Evolutionary conservation across 2,113 vertebrate genomes (phyloP), one percentile per base, ranked within the genome.

Genomic region (Phaetusa simplex): DNA sequence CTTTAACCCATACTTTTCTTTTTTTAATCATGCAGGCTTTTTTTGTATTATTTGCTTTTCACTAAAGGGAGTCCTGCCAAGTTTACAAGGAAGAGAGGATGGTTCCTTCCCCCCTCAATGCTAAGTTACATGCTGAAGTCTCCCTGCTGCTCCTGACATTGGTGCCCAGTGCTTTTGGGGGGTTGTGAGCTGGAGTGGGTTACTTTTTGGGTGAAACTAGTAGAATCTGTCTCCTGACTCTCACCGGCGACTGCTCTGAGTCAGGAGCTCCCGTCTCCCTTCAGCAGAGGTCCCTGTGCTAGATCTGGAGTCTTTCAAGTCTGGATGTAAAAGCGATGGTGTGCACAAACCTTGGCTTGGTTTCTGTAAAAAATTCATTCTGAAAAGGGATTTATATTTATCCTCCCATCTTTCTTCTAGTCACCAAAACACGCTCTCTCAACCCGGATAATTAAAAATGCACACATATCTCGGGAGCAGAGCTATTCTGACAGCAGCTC

Each of bases 61-160:
- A 7, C 70, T 74, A 14, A 59, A 34, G 42, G 30, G 32, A 88
- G 13, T n/a, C 56, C 62, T 74, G 77, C 50, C 32, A 84, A 58
- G 12, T 50, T 89, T 42, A 58, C 11, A 22, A 58, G 45, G 26
- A 77, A 83, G 24, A 80, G 34, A 73, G 27, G 59, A 56, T 14
- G 30, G 23, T 23, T 79, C 42, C 49, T 53, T 26, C 12, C 7
- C 11, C 11, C 6, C 0, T 1, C 5, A 14, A 2, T 6, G 16
- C 32, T 29, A 5, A 6, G 32, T 34, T 45, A 26, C 10, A 1
- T 14, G 32, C 34, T 10, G 7, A 66, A n/a, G 8, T 23, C 22
- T 55, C 61, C 71, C 43, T 69, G 67, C 42, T 50, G 77, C 36
- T 92, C 26, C 38, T 15, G 14, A 13, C 9, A 1, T 8, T 6